Evolutionary conservation across 1,140 invertebrate species (phyloP), one percentile per base, ranked within the genome.

Genomic region (Globodera ellingtonae): DNA sequence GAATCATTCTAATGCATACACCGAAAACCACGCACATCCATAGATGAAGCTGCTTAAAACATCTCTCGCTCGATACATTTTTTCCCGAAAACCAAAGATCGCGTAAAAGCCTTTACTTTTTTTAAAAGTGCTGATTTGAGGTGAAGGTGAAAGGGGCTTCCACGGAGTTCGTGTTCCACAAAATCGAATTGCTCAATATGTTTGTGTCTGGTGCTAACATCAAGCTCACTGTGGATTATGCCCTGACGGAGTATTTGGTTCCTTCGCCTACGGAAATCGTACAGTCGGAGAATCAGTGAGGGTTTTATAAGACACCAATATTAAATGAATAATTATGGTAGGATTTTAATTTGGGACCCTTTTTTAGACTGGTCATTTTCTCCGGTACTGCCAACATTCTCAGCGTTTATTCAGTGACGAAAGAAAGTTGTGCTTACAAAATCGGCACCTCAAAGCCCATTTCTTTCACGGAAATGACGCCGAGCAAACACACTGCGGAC

Each of bases 271-370:
- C 79, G 4, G 73, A 87, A 50, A 89, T 89, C 67, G 46, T 77
- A 9, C 87, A 89, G 67, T n/a, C 75, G 4, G 87, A 89, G 24
- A 80, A 82, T 48, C 87, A 89, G 86, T 88, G 18, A 62, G 59
- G 72, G 83, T 83, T 78, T 67, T 66, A 24, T 24, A 72, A 44
- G 47, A 62, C 35, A 81, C 76, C 50, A 75, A 6, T 56, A 59
- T 24, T 79, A 59, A 85, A 67, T 46, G 24, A 24, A 66, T 44
- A 75, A 52, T 75, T 59, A 79, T 18, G 24, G 1, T 24, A 24
- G 24, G 24, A 24, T 24, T 24, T 24, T 24, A 24, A 24, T 24
- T 24, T 24, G 15, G 13, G 56, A 65, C 10, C 75, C 5, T 70
- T 35, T 35, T 88, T 56, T 50, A 88, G 86, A 52, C 86, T 88